Conservation (phyloP, 2,797 vertebrate genomes). For the Centroberyx gerrardi region DNA sequence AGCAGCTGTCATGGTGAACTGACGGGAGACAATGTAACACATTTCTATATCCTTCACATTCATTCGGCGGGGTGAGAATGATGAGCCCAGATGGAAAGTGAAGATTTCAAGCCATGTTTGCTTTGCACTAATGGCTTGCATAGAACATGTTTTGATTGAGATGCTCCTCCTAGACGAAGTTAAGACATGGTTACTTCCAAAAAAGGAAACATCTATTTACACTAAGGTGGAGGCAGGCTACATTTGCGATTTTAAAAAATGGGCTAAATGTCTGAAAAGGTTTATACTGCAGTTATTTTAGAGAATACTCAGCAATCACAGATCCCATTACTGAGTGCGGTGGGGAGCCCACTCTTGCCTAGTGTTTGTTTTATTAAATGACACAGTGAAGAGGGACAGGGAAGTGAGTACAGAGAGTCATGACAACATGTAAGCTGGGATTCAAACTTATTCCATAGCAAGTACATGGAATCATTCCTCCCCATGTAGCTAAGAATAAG, state of each 20-base stretch:
- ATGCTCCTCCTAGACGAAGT: background rate
- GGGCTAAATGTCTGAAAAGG: no score
- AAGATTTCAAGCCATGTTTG: constrained; percentile 38
- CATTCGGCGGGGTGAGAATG: constrained; percentile 28
- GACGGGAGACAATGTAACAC: constrained; percentile 52
- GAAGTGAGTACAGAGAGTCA: background rate
- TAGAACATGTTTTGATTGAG: constrained; percentile 20
- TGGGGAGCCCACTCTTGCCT: background rate
- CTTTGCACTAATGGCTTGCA: constrained; percentile 11
- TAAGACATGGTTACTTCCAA: background rate
- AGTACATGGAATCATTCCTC: background rate
- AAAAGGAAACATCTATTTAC: no score
- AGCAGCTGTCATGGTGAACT: constrained; percentile 51
- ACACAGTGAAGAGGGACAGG: background rate
- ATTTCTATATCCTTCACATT: constrained; percentile 10
- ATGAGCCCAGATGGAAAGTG: constrained; percentile 28
- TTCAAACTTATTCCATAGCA: background rate
- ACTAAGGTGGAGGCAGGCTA: no score
- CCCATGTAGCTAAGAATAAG: constrained; percentile 15
- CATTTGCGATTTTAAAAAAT: no score
- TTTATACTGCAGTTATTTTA: no score
- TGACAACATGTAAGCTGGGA: no score
- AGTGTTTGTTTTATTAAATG: background rate
- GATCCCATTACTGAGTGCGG: no score
- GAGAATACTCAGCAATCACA: no score